Evolutionary conservation across 2,888 invertebrate species (phyloP).

Genomic region (Andrena minutula): DNA sequence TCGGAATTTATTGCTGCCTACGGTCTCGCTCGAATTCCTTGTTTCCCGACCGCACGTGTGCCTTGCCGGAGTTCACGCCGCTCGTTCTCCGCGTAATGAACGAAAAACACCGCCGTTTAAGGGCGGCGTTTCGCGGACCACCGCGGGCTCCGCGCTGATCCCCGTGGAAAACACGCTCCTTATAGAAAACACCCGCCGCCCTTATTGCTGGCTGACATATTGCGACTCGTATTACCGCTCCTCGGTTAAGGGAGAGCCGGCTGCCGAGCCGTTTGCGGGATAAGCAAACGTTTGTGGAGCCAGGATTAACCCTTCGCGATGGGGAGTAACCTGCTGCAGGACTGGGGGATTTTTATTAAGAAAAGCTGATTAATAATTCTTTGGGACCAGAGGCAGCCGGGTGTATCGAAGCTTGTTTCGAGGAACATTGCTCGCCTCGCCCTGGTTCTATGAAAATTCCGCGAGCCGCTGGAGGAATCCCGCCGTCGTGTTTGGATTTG

Average conservation of each 20-base stretch:
- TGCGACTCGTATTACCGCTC: conserved; percentile 40
- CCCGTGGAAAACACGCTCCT: conserved; percentile 30
- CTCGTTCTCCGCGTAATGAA: conserved; percentile 68
- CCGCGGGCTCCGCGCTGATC: not conserved
- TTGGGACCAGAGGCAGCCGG: not conserved
- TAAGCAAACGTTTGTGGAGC: conserved; percentile 19
- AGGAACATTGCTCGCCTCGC: not conserved
- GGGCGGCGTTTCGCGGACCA: conserved; percentile 36
- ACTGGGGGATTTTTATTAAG: conserved; percentile 39
- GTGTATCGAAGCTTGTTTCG: not conserved
- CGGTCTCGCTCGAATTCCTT: conserved; percentile 71
- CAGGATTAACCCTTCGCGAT: conserved; percentile 19
- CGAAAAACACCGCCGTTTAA: conserved; percentile 66
- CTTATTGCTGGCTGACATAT: conserved; percentile 53
- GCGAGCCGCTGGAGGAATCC: not conserved
- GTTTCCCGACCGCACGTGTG: conserved; percentile 58
- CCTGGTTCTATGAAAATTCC: not conserved
- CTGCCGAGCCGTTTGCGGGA: conserved; percentile 11
- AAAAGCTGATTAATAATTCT: conserved; percentile 25
- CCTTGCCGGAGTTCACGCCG: not conserved
- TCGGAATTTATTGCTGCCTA: conserved; percentile 78
- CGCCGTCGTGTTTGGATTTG: not conserved
- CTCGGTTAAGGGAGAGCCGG: conserved; percentile 6
- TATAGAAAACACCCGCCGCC: conserved; percentile 60
- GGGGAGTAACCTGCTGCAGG: conserved; percentile 6